Conservation (phyloP, 53 echinoderm and acorn worm species). For the Paelopatides confundens region DNA sequence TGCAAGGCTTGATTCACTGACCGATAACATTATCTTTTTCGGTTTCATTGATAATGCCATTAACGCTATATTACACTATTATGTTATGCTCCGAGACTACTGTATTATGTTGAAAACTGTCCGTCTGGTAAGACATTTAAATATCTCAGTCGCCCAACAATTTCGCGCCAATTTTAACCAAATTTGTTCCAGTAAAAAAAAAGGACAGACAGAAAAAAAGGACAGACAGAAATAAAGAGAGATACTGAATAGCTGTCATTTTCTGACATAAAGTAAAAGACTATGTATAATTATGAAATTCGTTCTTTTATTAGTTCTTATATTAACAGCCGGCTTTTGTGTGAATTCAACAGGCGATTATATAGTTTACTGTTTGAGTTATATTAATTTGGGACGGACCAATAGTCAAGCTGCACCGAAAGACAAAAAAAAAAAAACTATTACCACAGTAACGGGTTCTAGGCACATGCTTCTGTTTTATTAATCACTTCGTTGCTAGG, state of each 20-base stretch:
- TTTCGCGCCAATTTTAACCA: not conserved
- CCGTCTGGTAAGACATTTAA: no score
- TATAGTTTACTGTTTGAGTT: not conserved
- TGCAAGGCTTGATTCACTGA: no score
- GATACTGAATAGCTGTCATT: not conserved
- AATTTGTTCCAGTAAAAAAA: not conserved
- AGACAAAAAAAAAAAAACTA: not conserved
- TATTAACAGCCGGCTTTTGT: not conserved
- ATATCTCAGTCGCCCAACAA: not conserved
- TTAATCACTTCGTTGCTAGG: slow-evolving; percentile 24
- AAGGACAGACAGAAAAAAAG: not conserved
- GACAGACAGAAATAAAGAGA: not conserved
- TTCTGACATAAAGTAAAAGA: no score
- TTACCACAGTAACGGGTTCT: not conserved
- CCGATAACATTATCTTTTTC: no score
- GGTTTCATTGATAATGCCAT: no score
- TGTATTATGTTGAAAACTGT: no score
- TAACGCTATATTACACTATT: no score
- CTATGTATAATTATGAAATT: not conserved
- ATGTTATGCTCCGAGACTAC: no score
- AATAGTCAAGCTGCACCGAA: not conserved
- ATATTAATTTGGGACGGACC: not conserved
- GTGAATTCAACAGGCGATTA: not conserved
- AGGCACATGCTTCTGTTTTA: slow-evolving; percentile 1
- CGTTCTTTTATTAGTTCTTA: no score